phyloP scores from a whole-genome alignment of 2,113 vertebrate species.

The Penelope pileata region DNA sequence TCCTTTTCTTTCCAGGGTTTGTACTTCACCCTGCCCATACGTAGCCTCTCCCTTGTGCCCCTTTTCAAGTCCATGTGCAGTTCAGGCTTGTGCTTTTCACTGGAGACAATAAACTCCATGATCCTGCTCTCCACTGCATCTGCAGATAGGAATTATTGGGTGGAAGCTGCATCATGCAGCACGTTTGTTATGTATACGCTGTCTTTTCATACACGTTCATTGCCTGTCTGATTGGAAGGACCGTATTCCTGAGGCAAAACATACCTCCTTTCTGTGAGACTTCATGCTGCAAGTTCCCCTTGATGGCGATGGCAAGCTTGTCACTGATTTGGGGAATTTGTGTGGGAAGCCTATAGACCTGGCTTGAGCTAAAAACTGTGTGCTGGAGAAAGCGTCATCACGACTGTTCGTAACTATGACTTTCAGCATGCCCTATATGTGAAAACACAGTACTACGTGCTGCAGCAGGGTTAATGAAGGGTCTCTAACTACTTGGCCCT shows the following conservation, averaged over 20 bases:
- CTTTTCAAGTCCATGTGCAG: not conserved
- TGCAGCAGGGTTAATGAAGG: not conserved
- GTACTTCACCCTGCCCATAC: not conserved
- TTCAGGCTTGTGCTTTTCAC: not conserved
- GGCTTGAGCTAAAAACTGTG: not conserved
- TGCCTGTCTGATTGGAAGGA: not conserved
- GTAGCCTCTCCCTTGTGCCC: not conserved
- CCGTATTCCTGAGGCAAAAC: not conserved
- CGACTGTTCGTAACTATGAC: not conserved
- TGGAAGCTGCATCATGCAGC: not conserved
- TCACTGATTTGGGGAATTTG: not conserved
- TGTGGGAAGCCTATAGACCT: not conserved
- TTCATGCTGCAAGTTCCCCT: not conserved
- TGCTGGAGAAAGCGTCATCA: not conserved
- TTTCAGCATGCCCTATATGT: not conserved
- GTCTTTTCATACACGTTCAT: not conserved
- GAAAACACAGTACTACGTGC: not conserved
- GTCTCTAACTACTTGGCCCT: not conserved
- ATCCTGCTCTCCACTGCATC: not conserved
- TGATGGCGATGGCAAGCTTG: not conserved
- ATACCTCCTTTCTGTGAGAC: not conserved
- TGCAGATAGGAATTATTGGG: not conserved
- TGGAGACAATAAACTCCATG: not conserved
- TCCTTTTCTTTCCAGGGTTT: not conserved
- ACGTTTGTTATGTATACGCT: not conserved